These are phyloP conservation scores for Leptoclinus maculatus DNA, from an alignment of 2,797 vertebrate genomes.

Conservation along the genomic window DNA sequence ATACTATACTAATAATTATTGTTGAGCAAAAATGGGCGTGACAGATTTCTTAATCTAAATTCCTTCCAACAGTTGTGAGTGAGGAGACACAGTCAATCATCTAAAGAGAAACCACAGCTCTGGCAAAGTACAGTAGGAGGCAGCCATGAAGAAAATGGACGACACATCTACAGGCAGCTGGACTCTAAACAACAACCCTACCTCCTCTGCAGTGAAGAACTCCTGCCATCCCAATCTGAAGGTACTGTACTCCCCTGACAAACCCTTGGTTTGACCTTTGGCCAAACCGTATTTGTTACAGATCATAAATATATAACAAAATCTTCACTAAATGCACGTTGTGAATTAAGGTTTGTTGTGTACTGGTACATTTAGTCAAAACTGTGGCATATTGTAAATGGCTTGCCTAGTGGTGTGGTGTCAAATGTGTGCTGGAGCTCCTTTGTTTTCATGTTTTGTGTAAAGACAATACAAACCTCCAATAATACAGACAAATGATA, in stretches of 20 bases:
- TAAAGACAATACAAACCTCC: background rate
- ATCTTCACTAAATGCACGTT: background rate
- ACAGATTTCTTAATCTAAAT: constrained; percentile 18
- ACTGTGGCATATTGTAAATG: background rate
- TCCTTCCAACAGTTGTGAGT: constrained; percentile 55
- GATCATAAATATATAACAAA: background rate
- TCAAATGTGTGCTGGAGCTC: background rate
- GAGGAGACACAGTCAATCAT: constrained; percentile 59
- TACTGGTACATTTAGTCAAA: background rate
- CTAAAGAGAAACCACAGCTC: constrained; percentile 75
- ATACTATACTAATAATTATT: background rate
- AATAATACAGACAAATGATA: background rate
- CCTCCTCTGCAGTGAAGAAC: constrained; percentile 51
- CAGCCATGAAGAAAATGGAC: constrained; percentile 77
- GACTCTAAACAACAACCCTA: constrained; percentile 49
- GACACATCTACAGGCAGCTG: constrained; percentile 73
- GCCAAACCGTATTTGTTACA: background rate
- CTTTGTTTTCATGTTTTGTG: background rate
- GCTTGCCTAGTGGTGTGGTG: background rate
- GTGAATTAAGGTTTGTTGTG: background rate
- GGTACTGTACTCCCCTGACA: constrained; percentile 77
- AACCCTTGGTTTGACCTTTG: background rate
- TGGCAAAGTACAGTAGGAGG: constrained; percentile 65
- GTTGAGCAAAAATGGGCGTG: background rate
- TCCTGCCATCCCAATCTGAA: constrained; percentile 87